Percentiles rank a stretch among this genome's conserved stretches.
These are phyloP conservation scores for Metalampra italica DNA, from an alignment of 2,888 invertebrate species.

Conservation along the genomic window DNA sequence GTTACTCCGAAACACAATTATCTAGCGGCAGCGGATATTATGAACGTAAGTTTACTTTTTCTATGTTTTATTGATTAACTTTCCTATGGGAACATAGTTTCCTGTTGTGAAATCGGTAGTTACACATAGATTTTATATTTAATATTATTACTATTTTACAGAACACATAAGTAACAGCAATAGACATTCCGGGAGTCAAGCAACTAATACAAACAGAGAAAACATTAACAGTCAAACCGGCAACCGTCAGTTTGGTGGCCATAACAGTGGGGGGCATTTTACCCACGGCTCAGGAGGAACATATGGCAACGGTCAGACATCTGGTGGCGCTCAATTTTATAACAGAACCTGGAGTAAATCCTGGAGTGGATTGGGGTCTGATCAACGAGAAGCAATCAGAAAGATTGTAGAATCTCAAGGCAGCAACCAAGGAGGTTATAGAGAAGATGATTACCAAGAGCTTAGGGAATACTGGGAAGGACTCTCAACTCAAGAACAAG, in stretches of 20 bases:
- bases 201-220: not conserved
- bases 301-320: conserved; percentile 17
- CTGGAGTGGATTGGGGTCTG: conserved; percentile 40
- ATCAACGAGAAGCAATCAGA: conserved; percentile 51
- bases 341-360: conserved; percentile 45
- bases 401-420: conserved; percentile 34
- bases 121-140: too few species aligned
- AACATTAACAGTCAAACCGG: conserved; percentile 4
- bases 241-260: conserved; percentile 10
- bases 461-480: conserved; percentile 7
- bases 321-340: conserved; percentile 33
- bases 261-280: not conserved
- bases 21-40: conserved; percentile 49
- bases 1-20: conserved; percentile 45
- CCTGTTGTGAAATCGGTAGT: too few species aligned
- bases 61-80: not conserved
- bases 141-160: not conserved
- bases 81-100: not conserved
- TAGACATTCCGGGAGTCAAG: not conserved
- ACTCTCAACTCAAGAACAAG: conserved; percentile 12
- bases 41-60: conserved; percentile 42
- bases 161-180: not conserved
- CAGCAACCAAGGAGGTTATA: conserved; percentile 21
- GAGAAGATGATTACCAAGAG: conserved; percentile 7
- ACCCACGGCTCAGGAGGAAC: not conserved